Evolutionary conservation across 2,113 vertebrate genomes (phyloP).

Genomic region (Anguilla rostrata): DNA sequence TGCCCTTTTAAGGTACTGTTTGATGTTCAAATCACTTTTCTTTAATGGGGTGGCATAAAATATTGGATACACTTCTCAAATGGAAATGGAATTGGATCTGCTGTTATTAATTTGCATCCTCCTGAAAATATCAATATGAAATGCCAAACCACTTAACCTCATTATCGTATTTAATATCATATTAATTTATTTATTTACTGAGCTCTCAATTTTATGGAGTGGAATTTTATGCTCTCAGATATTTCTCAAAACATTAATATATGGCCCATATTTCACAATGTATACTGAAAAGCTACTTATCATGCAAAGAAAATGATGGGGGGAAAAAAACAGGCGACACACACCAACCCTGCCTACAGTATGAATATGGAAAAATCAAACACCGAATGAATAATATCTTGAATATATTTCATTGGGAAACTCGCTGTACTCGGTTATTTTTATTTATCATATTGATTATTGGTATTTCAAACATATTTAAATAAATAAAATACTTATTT

Average conservation of each 20-base stretch:
- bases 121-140: constrained; percentile 63
- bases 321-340: constrained; percentile 18
- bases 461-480: not conserved
- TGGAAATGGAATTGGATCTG: constrained; percentile 68
- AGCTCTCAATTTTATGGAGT: constrained; percentile 31
- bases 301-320: constrained; percentile 52
- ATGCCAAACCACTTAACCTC: constrained; percentile 68
- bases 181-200: constrained; percentile 61
- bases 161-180: constrained; percentile 67
- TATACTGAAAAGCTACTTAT: constrained; percentile 67
- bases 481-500: no score
- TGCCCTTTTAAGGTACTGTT: constrained; percentile 57
- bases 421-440: not conserved
- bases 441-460: not conserved
- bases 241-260: constrained; percentile 60
- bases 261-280: constrained; percentile 65
- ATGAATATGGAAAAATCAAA: constrained; percentile 23
- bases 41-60: constrained; percentile 75
- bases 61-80: constrained; percentile 75
- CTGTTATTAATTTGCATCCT: constrained; percentile 70
- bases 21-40: constrained; percentile 77
- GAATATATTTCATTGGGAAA: not conserved
- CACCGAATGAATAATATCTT: not conserved
- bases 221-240: constrained; percentile 55
- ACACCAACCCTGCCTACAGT: constrained; percentile 51